A percentile compares a stretch with the other conserved stretches of the same genome.
Evolutionary conservation across 2,888 invertebrate species (phyloP).

Genomic region (Nemurella pictetii): DNA sequence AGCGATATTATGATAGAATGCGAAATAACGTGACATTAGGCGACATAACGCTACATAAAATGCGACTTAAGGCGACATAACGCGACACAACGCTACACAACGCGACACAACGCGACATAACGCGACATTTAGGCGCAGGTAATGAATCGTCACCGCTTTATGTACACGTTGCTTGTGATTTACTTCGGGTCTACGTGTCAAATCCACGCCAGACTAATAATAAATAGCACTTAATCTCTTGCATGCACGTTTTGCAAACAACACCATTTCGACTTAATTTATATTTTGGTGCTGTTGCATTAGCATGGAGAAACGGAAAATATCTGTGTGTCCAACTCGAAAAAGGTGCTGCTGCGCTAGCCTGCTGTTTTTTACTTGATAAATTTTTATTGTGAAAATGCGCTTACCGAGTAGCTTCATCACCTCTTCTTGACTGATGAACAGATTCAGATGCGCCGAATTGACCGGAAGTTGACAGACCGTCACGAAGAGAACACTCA

Average conservation of each 20-base stretch:
- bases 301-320: too few relatives aligned
- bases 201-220: not conserved
- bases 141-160: not conserved
- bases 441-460: conserved; percentile 75
- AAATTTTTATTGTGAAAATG: not conserved
- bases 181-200: not conserved
- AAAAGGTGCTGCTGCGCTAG: too few relatives aligned
- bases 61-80: too few relatives aligned
- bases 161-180: not conserved
- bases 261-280: not conserved
- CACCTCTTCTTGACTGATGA: conserved; percentile 78
- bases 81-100: not conserved
- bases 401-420: conserved; percentile 77
- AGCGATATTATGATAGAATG: too few relatives aligned
- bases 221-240: not conserved
- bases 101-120: not conserved
- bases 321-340: too few relatives aligned
- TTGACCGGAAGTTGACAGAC: conserved; percentile 52
- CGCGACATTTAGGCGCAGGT: not conserved
- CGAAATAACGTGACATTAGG: too few relatives aligned
- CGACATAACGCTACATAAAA: too few relatives aligned
- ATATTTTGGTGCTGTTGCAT: not conserved
- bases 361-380: not conserved
- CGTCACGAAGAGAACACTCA: conserved; percentile 8
- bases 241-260: not conserved